These are phyloP conservation scores for Rambutsinella grinnellia DNA, from an alignment of 2,888 invertebrate genomes.

Conservation along the genomic window DNA sequence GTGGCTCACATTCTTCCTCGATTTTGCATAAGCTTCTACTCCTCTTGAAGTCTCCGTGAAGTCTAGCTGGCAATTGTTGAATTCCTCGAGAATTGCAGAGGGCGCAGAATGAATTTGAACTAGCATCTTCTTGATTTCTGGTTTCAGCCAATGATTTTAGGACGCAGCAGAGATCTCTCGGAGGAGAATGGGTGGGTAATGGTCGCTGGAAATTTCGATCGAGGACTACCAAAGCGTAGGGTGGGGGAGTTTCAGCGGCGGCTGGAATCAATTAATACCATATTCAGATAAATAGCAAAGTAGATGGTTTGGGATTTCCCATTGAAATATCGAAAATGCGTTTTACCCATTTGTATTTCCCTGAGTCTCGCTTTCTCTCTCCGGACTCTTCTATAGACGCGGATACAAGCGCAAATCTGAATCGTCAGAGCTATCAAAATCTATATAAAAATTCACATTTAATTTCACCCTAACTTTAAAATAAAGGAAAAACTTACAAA, in stretches of 20 bases:
- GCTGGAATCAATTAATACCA: conserved; percentile 1
- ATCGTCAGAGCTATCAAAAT: conserved; percentile 24
- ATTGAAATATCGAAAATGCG: background rate
- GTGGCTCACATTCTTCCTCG: too few relatives aligned
- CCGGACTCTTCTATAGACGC: conserved; percentile 4
- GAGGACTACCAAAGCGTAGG: conserved; percentile 26
- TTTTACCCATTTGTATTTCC: conserved; percentile 23
- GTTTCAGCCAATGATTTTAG: too few relatives aligned
- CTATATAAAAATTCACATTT: conserved; percentile 5
- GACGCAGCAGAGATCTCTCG: too few relatives aligned
- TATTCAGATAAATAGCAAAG: background rate
- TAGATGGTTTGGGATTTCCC: background rate
- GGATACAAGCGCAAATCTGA: conserved; percentile 28
- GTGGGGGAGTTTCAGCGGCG: conserved; percentile 27
- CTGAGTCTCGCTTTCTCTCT: conserved; percentile 10
- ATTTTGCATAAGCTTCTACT: too few relatives aligned
- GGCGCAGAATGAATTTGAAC: too few relatives aligned
- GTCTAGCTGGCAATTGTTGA: too few relatives aligned
- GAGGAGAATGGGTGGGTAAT: too few relatives aligned
- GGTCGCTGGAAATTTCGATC: too few relatives aligned
- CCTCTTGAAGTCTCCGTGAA: too few relatives aligned
- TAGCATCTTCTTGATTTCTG: too few relatives aligned
- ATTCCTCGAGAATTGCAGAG: too few relatives aligned
- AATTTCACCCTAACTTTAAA: background rate
- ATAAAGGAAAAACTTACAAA: conserved; percentile 16